These are phyloP conservation scores for Hybognathus amarus DNA, from an alignment of 2,797 vertebrate species.

Conservation along the genomic window DNA sequence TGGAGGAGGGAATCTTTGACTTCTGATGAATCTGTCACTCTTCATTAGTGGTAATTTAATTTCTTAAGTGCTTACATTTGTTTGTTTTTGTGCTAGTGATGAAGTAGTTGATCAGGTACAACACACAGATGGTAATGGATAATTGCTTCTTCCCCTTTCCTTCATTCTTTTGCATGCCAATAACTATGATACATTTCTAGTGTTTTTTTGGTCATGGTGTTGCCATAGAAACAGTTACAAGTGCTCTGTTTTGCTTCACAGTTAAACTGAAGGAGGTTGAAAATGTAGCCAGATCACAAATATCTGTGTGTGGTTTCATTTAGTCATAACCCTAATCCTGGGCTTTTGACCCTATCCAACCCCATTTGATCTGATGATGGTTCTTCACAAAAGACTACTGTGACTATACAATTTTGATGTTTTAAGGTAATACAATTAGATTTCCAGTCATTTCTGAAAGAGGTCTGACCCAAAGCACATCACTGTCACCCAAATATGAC, in stretches of 20 bases:
- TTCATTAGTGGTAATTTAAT: conserved; percentile 45
- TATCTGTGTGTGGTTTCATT: not conserved
- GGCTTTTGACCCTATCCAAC: not conserved
- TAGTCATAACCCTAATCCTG: conserved; percentile 1
- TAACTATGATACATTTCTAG: conserved; percentile 68
- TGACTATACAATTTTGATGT: not conserved
- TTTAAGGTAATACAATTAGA: not conserved
- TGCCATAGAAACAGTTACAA: conserved; percentile 68
- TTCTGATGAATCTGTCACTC: conserved; percentile 17
- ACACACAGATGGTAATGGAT: conserved; percentile 61
- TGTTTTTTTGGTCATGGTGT: conserved; percentile 61
- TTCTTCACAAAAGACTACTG: not conserved
- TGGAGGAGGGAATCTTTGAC: not conserved
- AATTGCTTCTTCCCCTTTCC: conserved; percentile 40
- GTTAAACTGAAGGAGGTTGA: conserved; percentile 56
- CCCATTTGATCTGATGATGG: not conserved
- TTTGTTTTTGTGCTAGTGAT: conserved; percentile 55
- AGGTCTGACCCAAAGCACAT: not conserved
- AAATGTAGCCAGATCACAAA: conserved; percentile 8
- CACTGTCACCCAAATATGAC: not conserved
- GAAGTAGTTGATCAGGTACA: conserved; percentile 67
- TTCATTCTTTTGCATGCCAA: conserved; percentile 55
- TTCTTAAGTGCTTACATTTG: conserved; percentile 38
- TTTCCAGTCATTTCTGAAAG: not conserved
- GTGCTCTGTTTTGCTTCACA: conserved; percentile 35